A percentile compares a stretch with the other conserved stretches of the same genome.
phyloP scores from a whole-genome alignment of 92 coral and sea anemone genomes.

The Actinernus sp. region DNA sequence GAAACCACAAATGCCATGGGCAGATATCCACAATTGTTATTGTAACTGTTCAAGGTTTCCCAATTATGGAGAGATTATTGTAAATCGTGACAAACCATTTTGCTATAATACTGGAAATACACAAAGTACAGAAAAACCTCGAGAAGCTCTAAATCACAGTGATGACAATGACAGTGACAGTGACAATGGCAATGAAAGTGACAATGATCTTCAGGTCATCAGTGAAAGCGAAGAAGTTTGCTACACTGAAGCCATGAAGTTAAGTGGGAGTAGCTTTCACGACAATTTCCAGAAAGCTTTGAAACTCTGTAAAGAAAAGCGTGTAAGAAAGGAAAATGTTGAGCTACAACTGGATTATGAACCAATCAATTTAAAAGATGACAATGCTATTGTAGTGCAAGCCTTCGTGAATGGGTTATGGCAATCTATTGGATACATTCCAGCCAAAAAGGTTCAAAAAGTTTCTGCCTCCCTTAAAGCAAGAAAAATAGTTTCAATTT shows the following conservation, averaged over 20 bases:
- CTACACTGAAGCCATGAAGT: neutral
- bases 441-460: conserved; percentile 37
- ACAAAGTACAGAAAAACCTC: no score
- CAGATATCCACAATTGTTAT: neutral
- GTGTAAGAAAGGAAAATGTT: neutral
- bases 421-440: conserved; percentile 42
- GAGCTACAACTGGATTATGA: neutral
- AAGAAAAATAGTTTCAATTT: neutral
- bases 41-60: conserved; percentile 3
- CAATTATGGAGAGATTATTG: neutral
- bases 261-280: conserved; percentile 21
- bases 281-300: conserved; percentile 16
- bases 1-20: conserved; percentile 2
- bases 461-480: conserved; percentile 10
- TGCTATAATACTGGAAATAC: no score
- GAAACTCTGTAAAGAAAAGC: neutral
- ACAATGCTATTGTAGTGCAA: conserved; percentile 54
- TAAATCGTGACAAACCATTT: no score
- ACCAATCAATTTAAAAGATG: conserved; percentile 31
- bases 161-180: no score
- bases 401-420: neutral
- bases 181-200: neutral
- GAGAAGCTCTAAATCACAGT: no score
- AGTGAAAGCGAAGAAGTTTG: neutral
- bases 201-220: neutral